phyloP scores from a whole-genome alignment of 2,113 vertebrate genomes.

The Psittacula cyanocephala region DNA sequence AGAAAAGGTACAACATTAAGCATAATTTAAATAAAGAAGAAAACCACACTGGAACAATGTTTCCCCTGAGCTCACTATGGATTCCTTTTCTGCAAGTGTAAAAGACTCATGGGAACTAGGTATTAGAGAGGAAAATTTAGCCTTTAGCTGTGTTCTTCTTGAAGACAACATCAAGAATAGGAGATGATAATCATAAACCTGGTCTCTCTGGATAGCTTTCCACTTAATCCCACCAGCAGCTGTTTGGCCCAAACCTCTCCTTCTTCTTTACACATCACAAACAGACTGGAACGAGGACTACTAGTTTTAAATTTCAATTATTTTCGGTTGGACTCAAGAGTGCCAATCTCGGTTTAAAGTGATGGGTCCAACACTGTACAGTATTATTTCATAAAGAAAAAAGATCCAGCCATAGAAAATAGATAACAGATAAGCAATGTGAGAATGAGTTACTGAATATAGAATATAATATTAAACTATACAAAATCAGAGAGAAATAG shows the following conservation, averaged over 20 bases:
- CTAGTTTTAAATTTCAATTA: neutral
- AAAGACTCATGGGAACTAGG: neutral
- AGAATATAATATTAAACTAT: neutral
- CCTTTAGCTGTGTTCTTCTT: conserved; percentile 1
- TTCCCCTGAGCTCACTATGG: neutral
- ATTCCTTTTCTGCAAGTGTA: neutral
- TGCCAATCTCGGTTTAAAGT: neutral
- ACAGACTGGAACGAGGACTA: neutral
- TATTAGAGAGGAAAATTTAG: neutral
- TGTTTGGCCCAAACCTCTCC: conserved; percentile 39
- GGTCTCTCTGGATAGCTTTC: conserved; percentile 28
- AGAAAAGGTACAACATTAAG: neutral
- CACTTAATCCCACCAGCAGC: conserved; percentile 42
- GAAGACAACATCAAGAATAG: conserved; percentile 19
- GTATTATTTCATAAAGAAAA: conserved; percentile 2
- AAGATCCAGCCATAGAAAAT: neutral
- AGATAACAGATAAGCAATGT: conserved; percentile 8
- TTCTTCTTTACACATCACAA: neutral
- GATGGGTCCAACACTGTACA: neutral
- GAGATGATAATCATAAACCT: conserved; percentile 40
- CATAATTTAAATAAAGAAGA: neutral
- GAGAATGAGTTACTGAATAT: neutral
- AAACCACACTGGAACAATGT: neutral
- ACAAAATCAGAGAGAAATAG: neutral
- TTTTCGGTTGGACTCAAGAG: conserved; percentile 20